Conservation (phyloP, 2,888 invertebrate species). For the Xanthia icteritia region DNA sequence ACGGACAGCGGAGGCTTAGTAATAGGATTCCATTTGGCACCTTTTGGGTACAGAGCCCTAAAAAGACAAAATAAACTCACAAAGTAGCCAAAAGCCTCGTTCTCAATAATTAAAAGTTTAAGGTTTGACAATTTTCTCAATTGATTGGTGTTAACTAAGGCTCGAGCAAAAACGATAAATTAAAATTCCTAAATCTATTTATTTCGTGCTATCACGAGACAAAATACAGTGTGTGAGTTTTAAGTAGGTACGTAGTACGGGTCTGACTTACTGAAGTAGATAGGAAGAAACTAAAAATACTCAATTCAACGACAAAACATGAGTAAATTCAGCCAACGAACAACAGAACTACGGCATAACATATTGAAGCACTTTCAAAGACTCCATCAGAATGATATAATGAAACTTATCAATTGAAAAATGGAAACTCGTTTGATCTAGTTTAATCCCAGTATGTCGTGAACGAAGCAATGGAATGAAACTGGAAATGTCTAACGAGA, state of each 20-base stretch:
- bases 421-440: slow-evolving; percentile 66
- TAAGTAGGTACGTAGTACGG: background rate
- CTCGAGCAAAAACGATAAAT: background rate
- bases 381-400: slow-evolving; percentile 47
- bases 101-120: background rate
- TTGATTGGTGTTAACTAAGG: background rate
- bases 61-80: background rate
- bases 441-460: slow-evolving; percentile 69
- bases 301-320: slow-evolving; percentile 3
- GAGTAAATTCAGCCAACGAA: slow-evolving; percentile 10
- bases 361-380: slow-evolving; percentile 32
- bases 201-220: background rate
- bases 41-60: no score
- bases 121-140: background rate
- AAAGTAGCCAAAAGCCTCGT: background rate
- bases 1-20: no score
- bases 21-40: no score
- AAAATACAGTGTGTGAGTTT: background rate
- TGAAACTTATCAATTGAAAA: slow-evolving; percentile 67
- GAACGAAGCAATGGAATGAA: slow-evolving; percentile 70
- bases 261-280: background rate
- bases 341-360: slow-evolving; percentile 11
- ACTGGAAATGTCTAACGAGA: slow-evolving; percentile 79
- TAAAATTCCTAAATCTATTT: background rate
- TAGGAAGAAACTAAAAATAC: background rate